Percentiles rank a stretch among this genome's conserved stretches.
These are phyloP conservation scores for Zaprionus vittiger DNA, from an alignment of 1,140 invertebrate genomes.

Conservation along the genomic window DNA sequence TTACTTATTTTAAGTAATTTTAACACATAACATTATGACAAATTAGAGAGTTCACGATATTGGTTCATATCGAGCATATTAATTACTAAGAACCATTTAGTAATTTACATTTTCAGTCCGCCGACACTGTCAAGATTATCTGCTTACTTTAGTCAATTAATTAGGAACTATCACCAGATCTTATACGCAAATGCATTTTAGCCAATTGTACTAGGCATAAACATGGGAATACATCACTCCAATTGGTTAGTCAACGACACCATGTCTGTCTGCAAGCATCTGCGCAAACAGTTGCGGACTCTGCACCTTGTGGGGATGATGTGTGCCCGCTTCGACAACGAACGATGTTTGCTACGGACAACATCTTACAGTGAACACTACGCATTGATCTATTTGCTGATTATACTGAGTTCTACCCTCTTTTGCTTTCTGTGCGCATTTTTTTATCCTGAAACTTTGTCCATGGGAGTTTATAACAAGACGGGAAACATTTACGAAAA, in stretches of 20 bases:
- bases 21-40: too few species aligned
- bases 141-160: slow-evolving; percentile 1
- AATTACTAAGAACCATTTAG: neutral
- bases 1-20: too few species aligned
- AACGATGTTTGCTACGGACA: slow-evolving; percentile 30
- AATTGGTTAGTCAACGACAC: slow-evolving; percentile 18
- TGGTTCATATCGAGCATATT: neutral
- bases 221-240: neutral
- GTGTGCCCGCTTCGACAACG: slow-evolving; percentile 47
- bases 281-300: slow-evolving; percentile 47
- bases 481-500: slow-evolving; percentile 65
- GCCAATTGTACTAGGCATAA: slow-evolving; percentile 23
- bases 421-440: slow-evolving; percentile 39
- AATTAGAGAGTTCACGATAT: neutral
- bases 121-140: neutral
- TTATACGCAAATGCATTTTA: slow-evolving; percentile 28
- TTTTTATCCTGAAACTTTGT: slow-evolving; percentile 37
- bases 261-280: slow-evolving; percentile 55
- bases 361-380: slow-evolving; percentile 43
- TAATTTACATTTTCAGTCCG: neutral
- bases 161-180: slow-evolving; percentile 16
- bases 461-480: slow-evolving; percentile 44
- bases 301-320: slow-evolving; percentile 52
- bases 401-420: slow-evolving; percentile 3
- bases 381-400: slow-evolving; percentile 27